phyloP scores from a whole-genome alignment of 2,113 vertebrate species.

The Gavialis gangeticus region DNA sequence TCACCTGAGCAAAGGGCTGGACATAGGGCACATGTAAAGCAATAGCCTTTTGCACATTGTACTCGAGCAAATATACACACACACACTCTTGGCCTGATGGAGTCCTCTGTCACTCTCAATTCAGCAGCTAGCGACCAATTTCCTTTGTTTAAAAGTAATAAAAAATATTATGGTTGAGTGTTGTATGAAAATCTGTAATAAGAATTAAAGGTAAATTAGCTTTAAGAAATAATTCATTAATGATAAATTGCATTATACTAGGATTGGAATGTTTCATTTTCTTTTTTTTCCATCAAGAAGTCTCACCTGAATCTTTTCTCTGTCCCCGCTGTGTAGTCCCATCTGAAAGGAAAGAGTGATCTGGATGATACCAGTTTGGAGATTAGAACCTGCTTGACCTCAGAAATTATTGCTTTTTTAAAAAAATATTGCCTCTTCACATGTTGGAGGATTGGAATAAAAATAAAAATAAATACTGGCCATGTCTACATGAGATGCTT shows the following conservation, averaged over 20 bases:
- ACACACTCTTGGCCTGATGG: not conserved
- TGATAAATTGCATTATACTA: not conserved
- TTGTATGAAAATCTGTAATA: not conserved
- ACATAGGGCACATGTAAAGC: no score
- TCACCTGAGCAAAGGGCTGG: no score
- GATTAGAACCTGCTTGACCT: constrained; percentile 3
- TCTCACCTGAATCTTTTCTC: constrained; percentile 98
- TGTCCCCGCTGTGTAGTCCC: constrained; percentile 88
- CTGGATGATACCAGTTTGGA: constrained; percentile 52
- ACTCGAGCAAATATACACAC: not conserved
- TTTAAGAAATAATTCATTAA: constrained; percentile 29
- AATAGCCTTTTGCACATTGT: no score
- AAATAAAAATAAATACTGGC: not conserved
- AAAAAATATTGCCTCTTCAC: not conserved
- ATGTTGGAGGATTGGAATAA: not conserved
- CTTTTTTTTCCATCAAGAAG: not conserved
- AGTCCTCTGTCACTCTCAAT: not conserved
- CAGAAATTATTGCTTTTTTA: not conserved
- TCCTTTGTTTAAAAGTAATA: not conserved
- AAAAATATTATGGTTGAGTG: not conserved
- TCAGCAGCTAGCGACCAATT: not conserved
- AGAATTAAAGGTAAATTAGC: not conserved
- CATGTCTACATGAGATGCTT: no score
- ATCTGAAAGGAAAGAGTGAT: constrained; percentile 92
- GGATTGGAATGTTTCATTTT: not conserved